Percentiles rank a stretch among this genome's conserved stretches.
Conservation (phyloP, 2,113 vertebrate genomes). For the Pterocles gutturalis region DNA sequence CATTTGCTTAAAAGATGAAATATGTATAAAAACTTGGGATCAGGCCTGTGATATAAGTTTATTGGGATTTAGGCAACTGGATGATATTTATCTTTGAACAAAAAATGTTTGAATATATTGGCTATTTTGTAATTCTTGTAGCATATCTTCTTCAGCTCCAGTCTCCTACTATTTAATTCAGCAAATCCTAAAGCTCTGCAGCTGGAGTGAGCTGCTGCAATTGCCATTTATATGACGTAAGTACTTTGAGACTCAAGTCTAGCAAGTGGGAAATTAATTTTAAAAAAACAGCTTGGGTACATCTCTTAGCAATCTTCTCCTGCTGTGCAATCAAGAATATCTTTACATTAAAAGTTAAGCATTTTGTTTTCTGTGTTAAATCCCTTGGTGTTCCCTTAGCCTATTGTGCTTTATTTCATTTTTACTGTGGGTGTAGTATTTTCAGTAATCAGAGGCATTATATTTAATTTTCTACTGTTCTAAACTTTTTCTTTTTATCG, state of each 20-base stretch:
- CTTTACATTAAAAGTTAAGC: slow-evolving; percentile 11
- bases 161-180: background rate
- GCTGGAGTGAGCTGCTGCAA: background rate
- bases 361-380: background rate
- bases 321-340: background rate
- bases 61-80: background rate
- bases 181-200: background rate
- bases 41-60: background rate
- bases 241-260: background rate
- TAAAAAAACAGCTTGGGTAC: background rate
- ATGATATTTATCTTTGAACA: background rate
- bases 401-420: background rate
- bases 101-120: background rate
- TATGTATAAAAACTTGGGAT: background rate
- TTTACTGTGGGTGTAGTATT: slow-evolving; percentile 12
- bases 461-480: slow-evolving; percentile 50
- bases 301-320: background rate
- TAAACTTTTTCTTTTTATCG: slow-evolving; percentile 18
- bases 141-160: background rate
- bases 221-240: background rate
- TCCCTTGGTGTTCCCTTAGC: background rate
- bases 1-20: background rate
- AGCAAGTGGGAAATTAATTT: background rate
- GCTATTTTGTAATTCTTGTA: background rate
- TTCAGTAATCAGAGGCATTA: background rate